Evolutionary conservation across 2,797 vertebrate genomes (phyloP).

Genomic region (Protosalanx chinensis): DNA sequence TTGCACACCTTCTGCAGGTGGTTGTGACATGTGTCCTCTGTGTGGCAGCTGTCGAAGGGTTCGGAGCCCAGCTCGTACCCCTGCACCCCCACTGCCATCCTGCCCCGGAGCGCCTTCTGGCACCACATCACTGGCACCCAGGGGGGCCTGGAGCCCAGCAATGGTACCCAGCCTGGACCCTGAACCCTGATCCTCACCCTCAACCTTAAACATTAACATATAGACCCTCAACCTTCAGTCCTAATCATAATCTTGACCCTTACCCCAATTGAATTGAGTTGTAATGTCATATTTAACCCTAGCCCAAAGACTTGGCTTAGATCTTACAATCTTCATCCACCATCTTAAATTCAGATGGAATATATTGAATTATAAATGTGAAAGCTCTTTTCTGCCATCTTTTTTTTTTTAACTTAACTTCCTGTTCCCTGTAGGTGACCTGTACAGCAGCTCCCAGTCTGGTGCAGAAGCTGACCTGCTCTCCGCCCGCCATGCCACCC

Average conservation of each 20-base stretch:
- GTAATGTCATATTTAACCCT: no score
- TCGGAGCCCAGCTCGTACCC: slow-evolving; percentile 84
- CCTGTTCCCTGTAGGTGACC: slow-evolving; percentile 69
- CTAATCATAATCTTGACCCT: not conserved
- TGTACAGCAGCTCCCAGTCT: slow-evolving; percentile 61
- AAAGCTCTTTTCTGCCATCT: not conserved
- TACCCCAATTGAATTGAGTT: no score
- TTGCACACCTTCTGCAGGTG: not conserved
- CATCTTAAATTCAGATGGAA: no score
- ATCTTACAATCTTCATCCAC: not conserved
- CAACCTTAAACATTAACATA: not conserved
- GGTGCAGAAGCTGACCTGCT: slow-evolving; percentile 81
- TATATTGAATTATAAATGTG: no score
- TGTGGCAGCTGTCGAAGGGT: slow-evolving; percentile 81
- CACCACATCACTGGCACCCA: slow-evolving; percentile 93
- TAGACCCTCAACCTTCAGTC: no score
- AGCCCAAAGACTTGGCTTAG: not conserved
- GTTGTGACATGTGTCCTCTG: not conserved
- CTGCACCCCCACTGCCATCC: slow-evolving; percentile 88
- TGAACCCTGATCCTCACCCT: not conserved
- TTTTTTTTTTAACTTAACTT: not conserved
- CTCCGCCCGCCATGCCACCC: slow-evolving; percentile 63
- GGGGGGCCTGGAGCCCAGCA: slow-evolving; percentile 74
- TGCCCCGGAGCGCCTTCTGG: slow-evolving; percentile 95
- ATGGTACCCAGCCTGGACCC: slow-evolving; percentile 57